Conservation (phyloP, 2,113 vertebrate species). For the Chaenogobius annularis region DNA sequence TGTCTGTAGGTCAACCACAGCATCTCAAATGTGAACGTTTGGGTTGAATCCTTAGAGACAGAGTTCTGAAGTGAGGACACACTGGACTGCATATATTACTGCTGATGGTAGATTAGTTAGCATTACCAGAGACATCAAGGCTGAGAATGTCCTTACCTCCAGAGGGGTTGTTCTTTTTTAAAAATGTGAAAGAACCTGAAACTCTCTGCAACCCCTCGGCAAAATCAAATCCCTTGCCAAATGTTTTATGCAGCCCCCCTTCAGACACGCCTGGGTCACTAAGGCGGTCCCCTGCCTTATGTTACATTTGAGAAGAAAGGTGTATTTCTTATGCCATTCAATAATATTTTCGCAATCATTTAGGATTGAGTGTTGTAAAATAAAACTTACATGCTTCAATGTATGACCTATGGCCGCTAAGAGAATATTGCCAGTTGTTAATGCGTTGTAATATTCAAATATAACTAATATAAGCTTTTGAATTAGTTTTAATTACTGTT, state of each 20-base stretch:
- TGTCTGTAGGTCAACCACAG: constrained; percentile 69
- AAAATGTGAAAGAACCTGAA: background rate
- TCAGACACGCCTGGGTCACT: background rate
- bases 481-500: constrained; percentile 24
- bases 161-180: background rate
- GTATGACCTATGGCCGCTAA: too few relatives aligned
- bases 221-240: background rate
- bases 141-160: constrained; percentile 1
- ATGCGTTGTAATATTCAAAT: background rate
- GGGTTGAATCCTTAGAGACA: constrained; percentile 65
- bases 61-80: constrained; percentile 52
- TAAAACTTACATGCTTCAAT: too few relatives aligned
- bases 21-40: constrained; percentile 67
- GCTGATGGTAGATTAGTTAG: constrained; percentile 41
- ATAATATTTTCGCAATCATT: background rate
- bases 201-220: background rate
- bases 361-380: background rate
- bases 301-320: too few relatives aligned
- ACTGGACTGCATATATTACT: constrained; percentile 21
- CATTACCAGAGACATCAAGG: background rate
- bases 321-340: background rate
- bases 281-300: background rate
- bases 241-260: background rate
- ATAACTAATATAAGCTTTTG: constrained; percentile 16
- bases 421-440: background rate